These are phyloP conservation scores for Chloropsis cyanopogon DNA, from an alignment of 2,113 vertebrate genomes.

Conservation along the genomic window DNA sequence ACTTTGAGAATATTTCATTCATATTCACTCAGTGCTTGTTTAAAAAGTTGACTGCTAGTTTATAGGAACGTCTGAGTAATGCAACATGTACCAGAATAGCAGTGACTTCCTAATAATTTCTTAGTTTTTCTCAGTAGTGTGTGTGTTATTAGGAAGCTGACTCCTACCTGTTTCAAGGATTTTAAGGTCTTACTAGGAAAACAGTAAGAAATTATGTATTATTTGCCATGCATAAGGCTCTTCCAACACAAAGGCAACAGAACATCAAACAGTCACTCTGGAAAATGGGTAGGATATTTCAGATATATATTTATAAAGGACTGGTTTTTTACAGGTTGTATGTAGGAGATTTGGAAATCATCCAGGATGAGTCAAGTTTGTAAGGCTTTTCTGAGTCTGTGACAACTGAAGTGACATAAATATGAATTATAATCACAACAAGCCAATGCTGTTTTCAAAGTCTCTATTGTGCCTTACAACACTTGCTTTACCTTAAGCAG, in stretches of 20 bases:
- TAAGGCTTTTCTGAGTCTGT: constrained; percentile 13
- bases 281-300: background rate
- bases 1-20: background rate
- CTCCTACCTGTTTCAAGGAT: background rate
- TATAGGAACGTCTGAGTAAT: background rate
- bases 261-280: background rate
- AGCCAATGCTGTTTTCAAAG: constrained; percentile 10
- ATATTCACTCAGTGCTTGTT: background rate
- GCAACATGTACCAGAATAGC: background rate
- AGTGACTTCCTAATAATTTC: background rate
- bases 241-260: background rate
- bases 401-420: constrained; percentile 45
- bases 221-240: background rate
- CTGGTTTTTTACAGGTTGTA: background rate
- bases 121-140: background rate
- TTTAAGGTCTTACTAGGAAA: background rate
- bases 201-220: background rate
- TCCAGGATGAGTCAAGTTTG: constrained; percentile 51
- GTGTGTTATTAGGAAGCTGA: background rate
- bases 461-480: background rate
- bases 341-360: background rate
- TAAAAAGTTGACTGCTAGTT: background rate
- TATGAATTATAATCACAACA: constrained; percentile 5
- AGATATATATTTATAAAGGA: background rate
- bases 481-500: background rate